Base-by-base conservation (phyloP, 2,113 vertebrate genomes). In the Calypte anna region DNA sequence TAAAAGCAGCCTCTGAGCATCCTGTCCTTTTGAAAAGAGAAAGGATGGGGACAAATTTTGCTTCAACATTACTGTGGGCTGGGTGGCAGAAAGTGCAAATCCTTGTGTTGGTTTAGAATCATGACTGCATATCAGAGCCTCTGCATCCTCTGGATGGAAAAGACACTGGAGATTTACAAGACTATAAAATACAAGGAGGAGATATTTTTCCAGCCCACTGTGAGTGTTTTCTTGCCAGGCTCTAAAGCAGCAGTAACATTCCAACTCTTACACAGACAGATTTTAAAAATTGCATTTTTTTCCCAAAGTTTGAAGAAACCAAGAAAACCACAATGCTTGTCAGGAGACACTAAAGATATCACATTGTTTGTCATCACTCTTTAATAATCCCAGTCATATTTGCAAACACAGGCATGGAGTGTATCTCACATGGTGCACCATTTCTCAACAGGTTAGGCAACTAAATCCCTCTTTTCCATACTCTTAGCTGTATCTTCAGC, bases 181-280 rank as follows among this genome's bases (percentile, higher is more conserved):
- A 76, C 86, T 73, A 81, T 92, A 94, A 96, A 95, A 89, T 66
- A 94, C 73, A 89, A 93, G 48, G 50, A 95, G 46, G 86, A 93
- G 91, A 89, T 91, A 94, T 79, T 96, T 96, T 96, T 89, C 92
- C 93, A 95, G 91, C 86, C 91, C 81, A 89, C 83, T 93, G 66
- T 61, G 85, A 91, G 73, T 57, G 69, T 91, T 93, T 92, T 82
- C 81, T 68, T 94, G 93, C 94, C 96, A 96, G 89, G 55, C 74
- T 85, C 83, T 89, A 89, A 48, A 91, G 74, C 77, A 94, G 77
- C 77, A 89, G 69, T 48, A 91, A 89, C 93, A 94, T 86, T 97
- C 93, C 93, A 97, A 23, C 79, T 88, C 66, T 86, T 86, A 46
- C 9, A 70, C 43, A 81, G 86, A 91, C 73, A 86, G 86, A 89